A percentile compares a stretch with the other conserved stretches of the same genome.
Evolutionary conservation across 2,888 invertebrate species (phyloP).

Genomic region (Caenorhabditis becei): DNA sequence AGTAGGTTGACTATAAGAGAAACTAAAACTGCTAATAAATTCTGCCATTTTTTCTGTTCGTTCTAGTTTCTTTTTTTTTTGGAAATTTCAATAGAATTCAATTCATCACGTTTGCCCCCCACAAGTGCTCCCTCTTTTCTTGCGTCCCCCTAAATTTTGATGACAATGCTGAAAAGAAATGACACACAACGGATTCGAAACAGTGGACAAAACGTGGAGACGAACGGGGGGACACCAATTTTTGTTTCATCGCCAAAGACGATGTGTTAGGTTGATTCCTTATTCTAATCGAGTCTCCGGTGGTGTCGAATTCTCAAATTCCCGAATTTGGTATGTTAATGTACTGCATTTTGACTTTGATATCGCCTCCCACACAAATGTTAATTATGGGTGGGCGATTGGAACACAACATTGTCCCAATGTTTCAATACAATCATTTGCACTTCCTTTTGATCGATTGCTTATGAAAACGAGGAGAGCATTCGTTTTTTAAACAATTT

Average conservation of each 20-base stretch:
- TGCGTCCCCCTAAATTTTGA: background rate
- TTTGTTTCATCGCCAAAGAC: background rate
- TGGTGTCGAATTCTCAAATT: background rate
- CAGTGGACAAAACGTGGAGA: background rate
- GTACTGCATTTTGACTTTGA: no score
- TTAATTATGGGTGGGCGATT: no score
- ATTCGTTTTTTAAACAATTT: no score
- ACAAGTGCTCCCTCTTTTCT: background rate
- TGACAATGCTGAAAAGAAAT: slow-evolving; percentile 15
- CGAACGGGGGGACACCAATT: background rate
- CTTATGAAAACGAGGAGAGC: no score
- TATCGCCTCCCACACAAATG: no score
- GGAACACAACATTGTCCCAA: no score
- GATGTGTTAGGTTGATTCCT: background rate
- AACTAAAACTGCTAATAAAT: no score
- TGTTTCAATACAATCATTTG: no score
- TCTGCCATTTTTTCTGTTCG: background rate
- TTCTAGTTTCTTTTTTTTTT: background rate
- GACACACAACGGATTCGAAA: slow-evolving; percentile 3
- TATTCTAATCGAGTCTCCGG: background rate
- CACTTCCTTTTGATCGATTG: no score
- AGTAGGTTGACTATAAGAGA: no score
- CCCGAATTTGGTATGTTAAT: background rate
- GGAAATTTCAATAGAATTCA: background rate
- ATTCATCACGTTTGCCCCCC: slow-evolving; percentile 14